Evolutionary conservation across 2,113 vertebrate species (phyloP).

Genomic region (Myanophis thanlyinensis): DNA sequence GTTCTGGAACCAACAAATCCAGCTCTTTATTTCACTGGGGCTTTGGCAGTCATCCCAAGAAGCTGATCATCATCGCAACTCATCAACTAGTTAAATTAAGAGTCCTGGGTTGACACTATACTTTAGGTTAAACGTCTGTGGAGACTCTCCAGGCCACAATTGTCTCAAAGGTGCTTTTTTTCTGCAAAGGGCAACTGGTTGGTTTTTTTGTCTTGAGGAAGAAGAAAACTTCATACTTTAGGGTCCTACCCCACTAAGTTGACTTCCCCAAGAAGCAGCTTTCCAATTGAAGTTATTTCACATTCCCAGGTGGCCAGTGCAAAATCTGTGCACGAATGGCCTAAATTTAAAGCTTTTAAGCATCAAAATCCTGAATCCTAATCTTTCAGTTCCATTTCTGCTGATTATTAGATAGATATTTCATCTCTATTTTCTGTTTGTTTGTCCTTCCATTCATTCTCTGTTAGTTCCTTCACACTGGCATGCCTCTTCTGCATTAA

Average conservation of each 20-base stretch:
- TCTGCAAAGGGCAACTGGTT: no score
- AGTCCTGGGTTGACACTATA: background rate
- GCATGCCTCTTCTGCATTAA: slow-evolving; percentile 39
- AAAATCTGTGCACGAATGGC: background rate
- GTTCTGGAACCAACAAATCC: slow-evolving; percentile 34
- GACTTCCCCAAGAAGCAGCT: background rate
- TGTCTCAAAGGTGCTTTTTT: no score
- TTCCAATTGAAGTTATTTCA: background rate
- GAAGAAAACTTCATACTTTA: background rate
- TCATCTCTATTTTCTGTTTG: slow-evolving; percentile 24
- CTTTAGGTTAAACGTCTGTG: background rate
- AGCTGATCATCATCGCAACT: slow-evolving; percentile 41
- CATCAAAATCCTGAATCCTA: background rate
- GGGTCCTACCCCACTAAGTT: background rate
- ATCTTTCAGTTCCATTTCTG: slow-evolving; percentile 31
- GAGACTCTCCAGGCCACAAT: no score
- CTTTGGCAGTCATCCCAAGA: slow-evolving; percentile 61
- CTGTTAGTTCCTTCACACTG: slow-evolving; percentile 15
- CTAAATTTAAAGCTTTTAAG: background rate
- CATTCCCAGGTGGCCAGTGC: background rate
- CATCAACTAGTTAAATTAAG: background rate
- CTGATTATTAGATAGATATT: slow-evolving; percentile 58
- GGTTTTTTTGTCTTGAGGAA: no score
- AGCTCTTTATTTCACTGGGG: slow-evolving; percentile 41
- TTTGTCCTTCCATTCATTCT: slow-evolving; percentile 51